phyloP scores from a whole-genome alignment of 2,113 vertebrate species.

The Lepidothrix coronata region DNA sequence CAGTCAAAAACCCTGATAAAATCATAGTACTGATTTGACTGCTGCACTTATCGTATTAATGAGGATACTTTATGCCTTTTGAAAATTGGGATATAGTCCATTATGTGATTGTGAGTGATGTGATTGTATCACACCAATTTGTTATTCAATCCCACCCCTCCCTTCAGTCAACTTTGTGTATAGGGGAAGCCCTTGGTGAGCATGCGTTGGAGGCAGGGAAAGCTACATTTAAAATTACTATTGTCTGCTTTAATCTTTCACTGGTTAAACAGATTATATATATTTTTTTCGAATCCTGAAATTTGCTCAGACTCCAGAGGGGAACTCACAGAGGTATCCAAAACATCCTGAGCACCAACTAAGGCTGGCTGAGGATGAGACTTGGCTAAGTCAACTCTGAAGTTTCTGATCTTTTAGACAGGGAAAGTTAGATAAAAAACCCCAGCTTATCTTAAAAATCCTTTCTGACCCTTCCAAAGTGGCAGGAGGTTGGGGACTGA shows the following conservation, averaged over 20 bases:
- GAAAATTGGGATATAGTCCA: conserved; percentile 82
- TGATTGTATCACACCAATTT: conserved; percentile 81
- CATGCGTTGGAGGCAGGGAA: not conserved
- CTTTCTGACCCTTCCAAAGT: not conserved
- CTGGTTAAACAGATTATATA: not conserved
- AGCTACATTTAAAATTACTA: not conserved
- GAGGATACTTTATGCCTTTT: conserved; percentile 86
- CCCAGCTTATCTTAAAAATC: not conserved
- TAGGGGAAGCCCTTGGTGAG: conserved; percentile 54
- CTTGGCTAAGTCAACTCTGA: not conserved
- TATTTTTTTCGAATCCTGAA: not conserved
- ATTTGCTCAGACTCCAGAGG: not conserved
- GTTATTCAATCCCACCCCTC: conserved; percentile 81
- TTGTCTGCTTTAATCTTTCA: conserved; percentile 18
- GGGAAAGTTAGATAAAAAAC: not conserved
- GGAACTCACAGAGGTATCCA: not conserved
- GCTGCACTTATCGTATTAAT: conserved; percentile 84
- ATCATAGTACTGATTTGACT: conserved; percentile 84
- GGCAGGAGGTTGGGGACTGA: not conserved
- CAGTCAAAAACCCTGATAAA: conserved; percentile 85
- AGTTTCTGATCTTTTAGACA: not conserved
- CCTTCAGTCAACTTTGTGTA: conserved; percentile 75
- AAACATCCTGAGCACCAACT: not conserved
- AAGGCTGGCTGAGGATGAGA: not conserved
- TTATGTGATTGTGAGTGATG: conserved; percentile 84